Evolutionary conservation across 2,888 invertebrate species (phyloP), one percentile per base, ranked within the genome.

Genomic region (Xestia ashworthii): DNA sequence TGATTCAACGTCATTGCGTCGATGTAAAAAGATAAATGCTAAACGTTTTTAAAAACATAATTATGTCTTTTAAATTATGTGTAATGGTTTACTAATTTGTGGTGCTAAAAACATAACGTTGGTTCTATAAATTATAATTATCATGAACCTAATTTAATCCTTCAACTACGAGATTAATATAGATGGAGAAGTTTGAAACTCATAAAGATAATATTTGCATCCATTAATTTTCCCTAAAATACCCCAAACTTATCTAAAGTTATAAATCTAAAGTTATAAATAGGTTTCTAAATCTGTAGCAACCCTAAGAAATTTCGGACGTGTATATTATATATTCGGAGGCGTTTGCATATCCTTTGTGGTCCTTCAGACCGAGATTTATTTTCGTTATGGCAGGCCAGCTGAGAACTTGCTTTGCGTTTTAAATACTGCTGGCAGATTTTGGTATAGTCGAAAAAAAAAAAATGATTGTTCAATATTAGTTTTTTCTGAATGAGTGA

Each of bases 301-400:
- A 75, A 67, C 78, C 69, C 78, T 86, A 69, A 14, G 1, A n/a
- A 19, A 44, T 9, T 38, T 67, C 74, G 12, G 22, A 64, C 64
- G 70, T 76, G 78, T 78, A 22, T 65, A 70, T 67, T 66, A 48
- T 66, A 70, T 77, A 83, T 85, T 80, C 38, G 53, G 32, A 82
- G 68, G 71, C 46, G 78, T 78, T 82, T 76, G 72, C 74, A 78
- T 80, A 75, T 80, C 76, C 69, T 82, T 86, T 82, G 82, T 78
- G 53, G 32, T 16, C 22, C 65, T 66, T 71, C 74, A 22, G 70
- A 72, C 65, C 32, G 67, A 38, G 44, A 65, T 6, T 69, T 80
- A 75, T 85, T 78, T 68, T 22, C 67, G 69, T 75, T 86, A 74
- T 65, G 50, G 66, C n/a, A 38, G 66, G 62, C 25, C 25, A 25